These are phyloP conservation scores for Saccostrea cuccullata DNA, from an alignment of 1,140 invertebrate genomes.

Conservation along the genomic window DNA sequence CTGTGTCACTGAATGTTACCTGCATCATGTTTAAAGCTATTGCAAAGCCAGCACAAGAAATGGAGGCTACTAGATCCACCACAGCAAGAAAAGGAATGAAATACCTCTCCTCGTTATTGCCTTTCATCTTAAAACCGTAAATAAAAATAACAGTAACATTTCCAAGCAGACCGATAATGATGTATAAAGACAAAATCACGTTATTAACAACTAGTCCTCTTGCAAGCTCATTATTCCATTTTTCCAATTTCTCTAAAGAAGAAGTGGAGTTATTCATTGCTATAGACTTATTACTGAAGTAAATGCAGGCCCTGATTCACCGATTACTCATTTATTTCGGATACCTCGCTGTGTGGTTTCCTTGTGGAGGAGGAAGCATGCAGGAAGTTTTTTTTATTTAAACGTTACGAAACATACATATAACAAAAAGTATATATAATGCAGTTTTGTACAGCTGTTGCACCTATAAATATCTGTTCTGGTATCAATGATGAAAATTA, in stretches of 20 bases:
- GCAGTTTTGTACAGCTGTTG: no score
- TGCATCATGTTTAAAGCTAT: neutral
- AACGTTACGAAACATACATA: neutral
- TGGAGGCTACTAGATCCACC: neutral
- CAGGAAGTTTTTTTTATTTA: neutral
- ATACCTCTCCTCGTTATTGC: neutral
- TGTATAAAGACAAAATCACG: neutral
- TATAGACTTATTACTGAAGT: neutral
- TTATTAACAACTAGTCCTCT: neutral
- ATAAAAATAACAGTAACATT: neutral
- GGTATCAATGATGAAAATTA: no score
- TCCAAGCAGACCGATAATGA: neutral
- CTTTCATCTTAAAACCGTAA: slow-evolving; percentile 3
- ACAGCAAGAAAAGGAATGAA: neutral
- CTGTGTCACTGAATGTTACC: neutral
- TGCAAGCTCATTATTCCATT: neutral
- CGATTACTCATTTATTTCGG: neutral
- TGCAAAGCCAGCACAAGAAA: neutral
- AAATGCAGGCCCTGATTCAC: neutral
- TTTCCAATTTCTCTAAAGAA: no score
- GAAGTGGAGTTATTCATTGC: neutral
- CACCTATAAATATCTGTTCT: no score
- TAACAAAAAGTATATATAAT: no score
- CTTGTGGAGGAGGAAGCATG: neutral
- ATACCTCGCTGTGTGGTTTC: neutral